These are phyloP conservation scores for Panulirus ornatus DNA, from an alignment of 1,140 invertebrate genomes.

Conservation along the genomic window DNA sequence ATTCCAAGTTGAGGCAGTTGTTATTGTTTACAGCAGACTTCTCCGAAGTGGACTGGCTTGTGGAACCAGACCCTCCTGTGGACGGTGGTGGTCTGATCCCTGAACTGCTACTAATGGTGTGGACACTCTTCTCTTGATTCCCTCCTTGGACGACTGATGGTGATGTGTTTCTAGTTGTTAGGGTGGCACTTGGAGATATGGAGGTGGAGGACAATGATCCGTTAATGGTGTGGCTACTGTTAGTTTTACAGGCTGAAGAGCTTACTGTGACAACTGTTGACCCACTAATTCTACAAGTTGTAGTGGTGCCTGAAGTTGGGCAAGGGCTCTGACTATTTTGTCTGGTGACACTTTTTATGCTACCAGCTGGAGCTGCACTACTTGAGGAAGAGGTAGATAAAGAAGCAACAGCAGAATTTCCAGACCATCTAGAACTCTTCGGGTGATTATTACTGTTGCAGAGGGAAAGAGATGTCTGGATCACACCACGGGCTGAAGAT, in stretches of 20 bases:
- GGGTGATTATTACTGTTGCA: conserved; percentile 21
- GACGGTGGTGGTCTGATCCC: conserved; percentile 48
- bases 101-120: conserved; percentile 48
- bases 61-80: conserved; percentile 48
- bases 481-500: conserved; percentile 30
- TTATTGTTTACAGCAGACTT: conserved; percentile 60
- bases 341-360: conserved; percentile 23
- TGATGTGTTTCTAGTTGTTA: conserved; percentile 60
- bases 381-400: conserved; percentile 50
- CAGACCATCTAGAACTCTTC: conserved; percentile 51
- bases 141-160: conserved; percentile 48
- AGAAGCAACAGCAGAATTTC: conserved; percentile 18
- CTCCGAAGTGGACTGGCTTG: conserved; percentile 25
- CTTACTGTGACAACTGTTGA: conserved; percentile 31
- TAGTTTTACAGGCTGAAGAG: conserved; percentile 22
- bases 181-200: conserved; percentile 37
- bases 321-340: conserved; percentile 52
- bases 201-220: conserved; percentile 28
- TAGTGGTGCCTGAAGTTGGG: conserved; percentile 21
- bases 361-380: conserved; percentile 21
- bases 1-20: conserved; percentile 55
- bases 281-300: conserved; percentile 17
- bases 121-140: conserved; percentile 48
- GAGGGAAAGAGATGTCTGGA: conserved; percentile 16
- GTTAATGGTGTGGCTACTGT: conserved; percentile 27